Conservation (phyloP, 2,113 vertebrate species). For the Cavia porcellus region DNA sequence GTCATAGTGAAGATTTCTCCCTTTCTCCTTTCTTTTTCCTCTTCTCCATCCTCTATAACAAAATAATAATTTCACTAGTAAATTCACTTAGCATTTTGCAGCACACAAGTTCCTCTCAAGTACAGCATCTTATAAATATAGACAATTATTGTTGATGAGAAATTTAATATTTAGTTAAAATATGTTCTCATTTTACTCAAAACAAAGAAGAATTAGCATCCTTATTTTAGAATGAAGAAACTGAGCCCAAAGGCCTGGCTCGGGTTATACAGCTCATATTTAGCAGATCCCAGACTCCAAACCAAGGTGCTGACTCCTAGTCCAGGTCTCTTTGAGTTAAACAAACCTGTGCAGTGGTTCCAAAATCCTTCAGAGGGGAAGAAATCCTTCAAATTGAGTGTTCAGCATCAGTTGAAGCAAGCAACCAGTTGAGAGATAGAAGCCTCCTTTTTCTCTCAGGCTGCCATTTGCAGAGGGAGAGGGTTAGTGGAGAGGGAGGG, state of each 20-base stretch:
- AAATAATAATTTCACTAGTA: not conserved
- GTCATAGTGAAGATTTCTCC: not conserved
- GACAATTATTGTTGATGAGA: not conserved
- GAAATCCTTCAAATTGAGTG: not conserved
- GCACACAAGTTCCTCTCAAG: not conserved
- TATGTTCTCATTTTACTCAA: not conserved
- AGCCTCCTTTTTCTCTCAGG: not conserved
- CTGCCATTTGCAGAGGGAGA: rapidly evolving
- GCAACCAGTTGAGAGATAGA: not conserved
- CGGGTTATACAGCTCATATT: not conserved
- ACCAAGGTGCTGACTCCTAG: not conserved
- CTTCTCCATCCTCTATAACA: not conserved
- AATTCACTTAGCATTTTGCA: not conserved
- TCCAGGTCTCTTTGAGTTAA: not conserved
- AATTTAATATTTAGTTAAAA: not conserved
- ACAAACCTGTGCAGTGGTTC: not conserved
- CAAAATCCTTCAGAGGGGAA: not conserved
- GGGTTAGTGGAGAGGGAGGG: not conserved
- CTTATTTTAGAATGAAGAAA: not conserved
- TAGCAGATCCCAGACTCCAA: not conserved
- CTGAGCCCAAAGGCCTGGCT: not conserved
- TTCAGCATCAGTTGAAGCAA: not conserved
- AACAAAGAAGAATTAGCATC: not conserved
- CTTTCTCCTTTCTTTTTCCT: not conserved
- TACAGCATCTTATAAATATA: not conserved